Base-by-base conservation (phyloP, 2,888 invertebrate species). In the Epinotia brunnichana region DNA sequence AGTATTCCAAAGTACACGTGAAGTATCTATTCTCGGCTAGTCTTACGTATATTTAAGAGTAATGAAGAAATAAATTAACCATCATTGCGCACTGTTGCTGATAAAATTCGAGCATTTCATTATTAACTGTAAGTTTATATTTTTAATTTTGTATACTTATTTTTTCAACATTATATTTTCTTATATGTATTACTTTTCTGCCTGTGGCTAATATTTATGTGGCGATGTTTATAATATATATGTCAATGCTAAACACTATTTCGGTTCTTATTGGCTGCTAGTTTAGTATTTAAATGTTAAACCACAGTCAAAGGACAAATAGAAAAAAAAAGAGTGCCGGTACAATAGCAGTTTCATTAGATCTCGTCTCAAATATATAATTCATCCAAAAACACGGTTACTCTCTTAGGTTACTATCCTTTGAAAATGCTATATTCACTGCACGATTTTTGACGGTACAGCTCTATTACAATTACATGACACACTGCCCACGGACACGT, bases 1-100 rank as follows among this genome's bases (percentile, higher is more conserved):
- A 90, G 92, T 91, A 88, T 92, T 89, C 93, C 93, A 89, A 92
- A 93, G 91, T 93, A 93, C 88, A 92, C 92, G 86, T 93, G 92
- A 92, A 91, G 91, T 92, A 83, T 51, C 68, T 73, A 63, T 88
- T 87, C 82, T 83, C 88, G 82, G 82, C 86, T 92, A 92, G 89
- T 89, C 86, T 91, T 87, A 83, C 82, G 82, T 89, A 85, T 87
- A 87, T 87, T 82, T 92, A 92, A 91, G 91, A 88, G 88, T 90
- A 91, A 90, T 82, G 83, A 86, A 87, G 85, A 88, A 88, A 86
- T 87, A 90, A 88, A 85, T 87, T 87, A 84, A 85, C 87, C 87
- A 87, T 84, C 89, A 87, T 81, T 87, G 84, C 83, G 81, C 83
- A 85, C 84, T 82, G 77, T 83, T 88, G 87, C 84, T 73, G 56